Evolutionary conservation across 2,797 vertebrate species (phyloP), one percentile per base, ranked within the genome.

Genomic region (Myotis findleyi): DNA sequence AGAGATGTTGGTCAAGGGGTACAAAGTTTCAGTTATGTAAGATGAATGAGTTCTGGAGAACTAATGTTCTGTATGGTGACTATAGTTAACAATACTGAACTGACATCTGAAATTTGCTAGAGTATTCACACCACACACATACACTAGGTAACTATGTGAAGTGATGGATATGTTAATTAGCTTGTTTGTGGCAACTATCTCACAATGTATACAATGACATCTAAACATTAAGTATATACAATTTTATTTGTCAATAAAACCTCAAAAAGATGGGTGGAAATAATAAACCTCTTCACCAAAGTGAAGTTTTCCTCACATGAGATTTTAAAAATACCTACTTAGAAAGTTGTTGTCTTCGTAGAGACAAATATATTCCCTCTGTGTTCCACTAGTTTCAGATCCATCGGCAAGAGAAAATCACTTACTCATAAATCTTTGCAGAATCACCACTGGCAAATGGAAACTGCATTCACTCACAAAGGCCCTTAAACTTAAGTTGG

Each of bases 281-380:
- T 72, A 95, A 68, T 18, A 47, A 59, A 47, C 6, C 23, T 91
- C 3, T 83, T 96, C 17, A 20, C 44, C 25, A 88, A 93, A 94
- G 12, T 73, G 27, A 96, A 94, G 21, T 90, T 88, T 62, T 87
- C 20, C 1, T 41, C 23, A 96, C 9, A 3, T 1, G 53, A 72
- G 55, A 47, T 84, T 87, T 1, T 13, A 53, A 55, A 96, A 87
- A 51, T 38, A 9, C 11, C 13, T 51, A 57, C 9, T n/a, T 68
- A 68, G 71, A 92, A 95, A 68, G 33, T 66, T 33, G 6, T 59
- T 4, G 69, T 76, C 49, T 77, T 62, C 57, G 38, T 59, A 17
- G 2, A 49, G 0, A 73, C 66, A 91, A 21, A 51, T 38, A 81
- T 18, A 76, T 96, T 96, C 79, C 76, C 13, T 86, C 9, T 51